Base-by-base conservation (phyloP, 2,888 invertebrate genomes). In the Chrysina gloriosa region DNA sequence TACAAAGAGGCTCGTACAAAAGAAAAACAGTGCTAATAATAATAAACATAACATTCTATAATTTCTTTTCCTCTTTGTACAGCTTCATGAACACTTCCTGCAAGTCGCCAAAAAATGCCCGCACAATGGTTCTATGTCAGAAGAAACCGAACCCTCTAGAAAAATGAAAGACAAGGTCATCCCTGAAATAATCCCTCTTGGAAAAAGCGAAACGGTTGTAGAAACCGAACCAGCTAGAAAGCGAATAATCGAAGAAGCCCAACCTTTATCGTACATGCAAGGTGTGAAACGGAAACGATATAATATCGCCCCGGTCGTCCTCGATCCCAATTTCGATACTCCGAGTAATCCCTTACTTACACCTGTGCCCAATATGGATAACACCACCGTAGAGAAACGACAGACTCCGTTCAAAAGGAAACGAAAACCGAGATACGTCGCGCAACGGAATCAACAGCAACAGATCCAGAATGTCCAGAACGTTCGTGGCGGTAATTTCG, bases 51-150 rank as follows among this genome's bases (percentile, higher is more conserved):
- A 14, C n/a, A 11, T 16, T 16, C 6, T 45, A 16, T 45, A n/a
- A 68, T 11, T 74, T 74, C 47, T 68, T 3, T 7, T 16, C 23
- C n/a, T 36, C 6, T 11, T 25, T 48, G n/a, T 65, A 34, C 21
- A 79, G 77, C 75, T 81, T 47, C 76, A 79, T 45, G 74, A 79
- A 65, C 80, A 81, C 65, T 82, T 81, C 71, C 63, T 78, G 31
- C 71, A 76, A 50, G 69, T 80, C 11, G 67, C 75, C 0, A 74
- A 73, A 67, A 68, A 73, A 63, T 73, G 70, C 25, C 52, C 42
- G 9, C 70, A 69, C 45, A 48, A 58, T n/a, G n/a, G n/a, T 45
- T 14, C 14, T 3, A 21, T 7, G 7, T 7, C 14, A 1, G 16
- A 45, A 31, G n/a, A 16, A 34, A 47, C 16, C 6, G 25, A 63